These are phyloP conservation scores for Campylorhamphus procurvoides DNA, from an alignment of 2,113 vertebrate species.

Conservation along the genomic window DNA sequence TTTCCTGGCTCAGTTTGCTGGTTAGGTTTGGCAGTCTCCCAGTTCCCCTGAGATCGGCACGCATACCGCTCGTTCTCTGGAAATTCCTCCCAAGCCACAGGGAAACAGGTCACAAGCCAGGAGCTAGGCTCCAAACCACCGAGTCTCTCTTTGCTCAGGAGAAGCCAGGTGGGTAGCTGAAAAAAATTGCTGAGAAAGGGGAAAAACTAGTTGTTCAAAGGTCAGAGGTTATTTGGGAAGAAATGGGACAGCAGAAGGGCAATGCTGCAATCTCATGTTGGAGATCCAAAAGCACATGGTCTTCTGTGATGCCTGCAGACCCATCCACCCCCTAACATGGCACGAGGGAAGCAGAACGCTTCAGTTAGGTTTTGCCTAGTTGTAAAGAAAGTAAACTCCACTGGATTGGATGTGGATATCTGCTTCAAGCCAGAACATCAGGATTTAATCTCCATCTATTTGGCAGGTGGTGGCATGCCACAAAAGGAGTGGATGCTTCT, in stretches of 20 bases:
- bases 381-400: neutral
- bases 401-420: neutral
- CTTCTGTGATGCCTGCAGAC: neutral
- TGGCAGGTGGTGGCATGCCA: neutral
- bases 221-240: neutral
- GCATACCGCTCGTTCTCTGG: neutral
- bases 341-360: neutral
- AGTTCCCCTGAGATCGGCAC: neutral
- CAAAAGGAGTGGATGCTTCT: neutral
- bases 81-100: slow-evolving; percentile 54
- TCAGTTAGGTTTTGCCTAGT: neutral
- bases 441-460: neutral
- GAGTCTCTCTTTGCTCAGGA: neutral
- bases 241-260: neutral
- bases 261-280: neutral
- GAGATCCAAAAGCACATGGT: neutral
- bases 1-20: slow-evolving; percentile 18
- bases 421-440: neutral
- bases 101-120: slow-evolving; percentile 25
- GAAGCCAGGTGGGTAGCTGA: slow-evolving; percentile 10
- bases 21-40: slow-evolving; percentile 3
- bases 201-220: neutral
- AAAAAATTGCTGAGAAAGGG: neutral
- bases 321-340: neutral
- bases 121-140: neutral